Percentiles rank a stretch among this genome's conserved stretches.
phyloP scores from a whole-genome alignment of 2,797 vertebrate species.

The Carapus acus region DNA sequence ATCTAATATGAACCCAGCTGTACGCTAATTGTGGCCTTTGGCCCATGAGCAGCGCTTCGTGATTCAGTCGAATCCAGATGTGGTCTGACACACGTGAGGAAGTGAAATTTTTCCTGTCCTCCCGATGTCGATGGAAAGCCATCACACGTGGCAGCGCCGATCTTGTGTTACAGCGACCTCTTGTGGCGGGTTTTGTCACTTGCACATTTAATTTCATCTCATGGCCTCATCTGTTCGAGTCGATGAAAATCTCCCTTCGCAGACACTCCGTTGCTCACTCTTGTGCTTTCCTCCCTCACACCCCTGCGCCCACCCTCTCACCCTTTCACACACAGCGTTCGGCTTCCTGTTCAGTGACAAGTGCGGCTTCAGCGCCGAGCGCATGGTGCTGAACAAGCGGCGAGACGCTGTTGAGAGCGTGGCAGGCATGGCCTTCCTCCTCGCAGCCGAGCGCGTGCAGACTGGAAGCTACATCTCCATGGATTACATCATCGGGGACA shows the following conservation, averaged over 20 bases:
- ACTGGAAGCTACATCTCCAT: conserved; percentile 85
- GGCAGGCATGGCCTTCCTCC: conserved; percentile 84
- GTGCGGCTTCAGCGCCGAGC: conserved; percentile 89
- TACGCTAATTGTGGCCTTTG: conserved; percentile 44
- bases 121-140: background rate
- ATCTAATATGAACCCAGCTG: conserved; percentile 31
- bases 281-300: background rate
- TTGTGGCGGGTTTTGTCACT: conserved; percentile 36
- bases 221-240: background rate
- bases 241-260: no score
- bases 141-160: background rate
- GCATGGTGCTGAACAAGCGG: conserved; percentile 78
- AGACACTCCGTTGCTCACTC: background rate
- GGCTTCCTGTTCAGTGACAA: conserved; percentile 93
- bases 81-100: conserved; percentile 5
- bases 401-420: conserved; percentile 86
- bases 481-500: conserved; percentile 92
- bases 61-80: conserved; percentile 37
- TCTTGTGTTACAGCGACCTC: conserved; percentile 49
- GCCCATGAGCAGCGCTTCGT: conserved; percentile 48
- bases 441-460: conserved; percentile 87
- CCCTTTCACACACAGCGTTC: conserved; percentile 72
- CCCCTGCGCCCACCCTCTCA: background rate
- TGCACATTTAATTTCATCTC: background rate
- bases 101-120: no score